These are phyloP conservation scores for Acholoe squamosa DNA, from an alignment of 2,888 invertebrate species.

Conservation along the genomic window DNA sequence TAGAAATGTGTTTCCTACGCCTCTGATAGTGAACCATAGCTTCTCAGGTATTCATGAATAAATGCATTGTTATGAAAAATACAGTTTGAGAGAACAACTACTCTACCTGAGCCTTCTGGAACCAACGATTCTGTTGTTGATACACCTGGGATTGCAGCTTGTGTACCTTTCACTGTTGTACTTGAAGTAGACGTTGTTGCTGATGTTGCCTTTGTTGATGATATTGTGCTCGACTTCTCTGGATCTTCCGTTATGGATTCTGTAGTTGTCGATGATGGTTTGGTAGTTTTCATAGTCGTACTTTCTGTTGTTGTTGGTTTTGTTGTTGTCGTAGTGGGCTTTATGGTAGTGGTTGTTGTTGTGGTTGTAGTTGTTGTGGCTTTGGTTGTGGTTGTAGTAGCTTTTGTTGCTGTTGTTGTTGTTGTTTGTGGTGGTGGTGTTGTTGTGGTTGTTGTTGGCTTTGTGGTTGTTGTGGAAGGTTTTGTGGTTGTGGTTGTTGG, in stretches of 20 bases:
- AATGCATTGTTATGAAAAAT: too few relatives aligned
- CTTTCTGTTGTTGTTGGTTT: neutral
- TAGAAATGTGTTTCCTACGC: too few relatives aligned
- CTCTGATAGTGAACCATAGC: too few relatives aligned
- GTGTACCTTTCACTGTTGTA: too few relatives aligned
- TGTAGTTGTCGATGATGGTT: neutral
- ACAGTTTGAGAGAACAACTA: too few relatives aligned
- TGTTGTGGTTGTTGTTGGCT: conserved; percentile 9
- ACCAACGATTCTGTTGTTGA: too few relatives aligned
- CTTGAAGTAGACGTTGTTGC: too few relatives aligned
- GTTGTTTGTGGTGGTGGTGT: neutral
- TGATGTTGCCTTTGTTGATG: too few relatives aligned
- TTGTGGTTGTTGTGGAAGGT: neutral
- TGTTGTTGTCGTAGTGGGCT: neutral
- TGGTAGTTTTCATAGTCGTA: neutral
- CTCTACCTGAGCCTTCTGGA: too few relatives aligned
- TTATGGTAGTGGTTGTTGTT: conserved; percentile 31
- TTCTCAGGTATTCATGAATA: too few relatives aligned
- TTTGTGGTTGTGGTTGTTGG: neutral
- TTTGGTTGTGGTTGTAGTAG: conserved; percentile 55
- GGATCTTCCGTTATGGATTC: too few relatives aligned
- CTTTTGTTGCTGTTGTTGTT: conserved; percentile 35
- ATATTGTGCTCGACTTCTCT: neutral
- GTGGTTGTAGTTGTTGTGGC: conserved; percentile 39
- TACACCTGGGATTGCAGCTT: too few relatives aligned